Percentiles rank a stretch among this genome's conserved stretches.
phyloP scores from a whole-genome alignment of 1,140 invertebrate genomes.

The Oscheius sp. region DNA sequence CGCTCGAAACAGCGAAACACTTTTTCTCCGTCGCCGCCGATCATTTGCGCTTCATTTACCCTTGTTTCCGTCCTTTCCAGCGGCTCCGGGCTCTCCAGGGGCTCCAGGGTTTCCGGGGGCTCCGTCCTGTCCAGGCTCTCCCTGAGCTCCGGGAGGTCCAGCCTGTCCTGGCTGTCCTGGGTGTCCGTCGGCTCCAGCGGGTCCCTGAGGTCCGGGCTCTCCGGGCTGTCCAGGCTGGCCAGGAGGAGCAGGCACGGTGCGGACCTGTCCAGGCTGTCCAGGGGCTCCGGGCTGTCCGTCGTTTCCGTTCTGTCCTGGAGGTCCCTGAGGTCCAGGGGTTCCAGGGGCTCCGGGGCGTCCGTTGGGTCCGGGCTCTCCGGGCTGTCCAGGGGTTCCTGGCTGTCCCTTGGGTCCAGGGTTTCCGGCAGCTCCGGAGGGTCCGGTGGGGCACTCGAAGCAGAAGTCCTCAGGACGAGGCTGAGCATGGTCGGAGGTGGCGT shows the following conservation, averaged over 20 bases:
- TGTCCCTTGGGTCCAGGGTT: conserved; percentile 24
- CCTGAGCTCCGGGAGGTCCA: conserved; percentile 19
- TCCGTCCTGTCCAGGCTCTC: conserved; percentile 34
- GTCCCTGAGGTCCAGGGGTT: conserved; percentile 31
- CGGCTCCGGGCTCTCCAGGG: conserved; percentile 19
- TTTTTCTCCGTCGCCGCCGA: not conserved
- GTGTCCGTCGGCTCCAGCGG: conserved; percentile 9
- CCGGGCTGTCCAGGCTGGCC: conserved; percentile 25
- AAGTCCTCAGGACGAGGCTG: conserved; percentile 38
- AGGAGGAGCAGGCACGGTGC: conserved; percentile 22
- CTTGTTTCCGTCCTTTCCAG: conserved; percentile 31
- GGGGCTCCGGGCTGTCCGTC: conserved; percentile 31
- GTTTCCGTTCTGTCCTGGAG: conserved; percentile 22
- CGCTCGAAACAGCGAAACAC: not conserved
- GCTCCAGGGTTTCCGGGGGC: conserved; percentile 33
- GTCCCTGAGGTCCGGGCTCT: conserved; percentile 24
- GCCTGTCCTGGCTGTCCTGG: not conserved
- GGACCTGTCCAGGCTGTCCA: conserved; percentile 29
- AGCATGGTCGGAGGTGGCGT: conserved; percentile 34
- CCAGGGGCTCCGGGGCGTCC: conserved; percentile 30
- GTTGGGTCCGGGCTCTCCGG: conserved; percentile 28
- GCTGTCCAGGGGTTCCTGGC: conserved; percentile 25
- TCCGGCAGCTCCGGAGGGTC: conserved; percentile 27
- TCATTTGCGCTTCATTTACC: conserved; percentile 1
- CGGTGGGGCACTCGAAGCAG: conserved; percentile 41